Percentiles rank a stretch among this genome's conserved stretches.
phyloP scores from a whole-genome alignment of 2,113 vertebrate species.

The Heteronetta atricapilla region DNA sequence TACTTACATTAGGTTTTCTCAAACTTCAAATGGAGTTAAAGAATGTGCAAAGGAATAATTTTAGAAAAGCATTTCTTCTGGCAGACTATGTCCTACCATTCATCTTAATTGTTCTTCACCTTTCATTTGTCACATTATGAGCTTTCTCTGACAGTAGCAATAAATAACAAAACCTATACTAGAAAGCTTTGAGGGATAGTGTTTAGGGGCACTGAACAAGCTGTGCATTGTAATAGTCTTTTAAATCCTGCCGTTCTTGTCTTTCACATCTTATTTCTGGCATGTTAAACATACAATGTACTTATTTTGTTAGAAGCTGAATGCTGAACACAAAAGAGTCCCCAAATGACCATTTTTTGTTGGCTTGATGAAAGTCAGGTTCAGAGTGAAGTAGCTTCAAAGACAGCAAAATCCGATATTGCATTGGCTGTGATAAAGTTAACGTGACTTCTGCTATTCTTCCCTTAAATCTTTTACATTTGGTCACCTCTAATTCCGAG shows the following conservation, averaged over 20 bases:
- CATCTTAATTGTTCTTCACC: constrained; percentile 74
- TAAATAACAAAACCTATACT: constrained; percentile 70
- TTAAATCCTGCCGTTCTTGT: constrained; percentile 62
- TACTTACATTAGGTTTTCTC: constrained; percentile 45
- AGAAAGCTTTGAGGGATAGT: constrained; percentile 59
- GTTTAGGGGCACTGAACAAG: constrained; percentile 69
- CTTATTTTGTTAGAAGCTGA: constrained; percentile 70
- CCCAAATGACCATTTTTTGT: constrained; percentile 62
- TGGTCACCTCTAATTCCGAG: constrained; percentile 66
- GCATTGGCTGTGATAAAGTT: constrained; percentile 16
- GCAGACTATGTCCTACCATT: constrained; percentile 48
- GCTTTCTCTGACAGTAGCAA: constrained; percentile 63
- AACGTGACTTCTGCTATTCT: constrained; percentile 58
- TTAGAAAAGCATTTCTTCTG: constrained; percentile 49
- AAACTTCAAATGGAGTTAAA: constrained; percentile 38
- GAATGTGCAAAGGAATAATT: constrained; percentile 54
- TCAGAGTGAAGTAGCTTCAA: constrained; percentile 42
- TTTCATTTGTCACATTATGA: constrained; percentile 73
- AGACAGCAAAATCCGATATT: constrained; percentile 6
- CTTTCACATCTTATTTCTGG: constrained; percentile 72
- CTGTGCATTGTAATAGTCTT: constrained; percentile 65
- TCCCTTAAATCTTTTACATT: constrained; percentile 56
- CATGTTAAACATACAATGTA: constrained; percentile 68
- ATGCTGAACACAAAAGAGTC: constrained; percentile 63
- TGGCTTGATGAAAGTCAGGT: constrained; percentile 55